A percentile compares a stretch with the other conserved stretches of the same genome.
phyloP scores from a whole-genome alignment of 2,797 vertebrate species.

The Sebastiscus albofasciatus region DNA sequence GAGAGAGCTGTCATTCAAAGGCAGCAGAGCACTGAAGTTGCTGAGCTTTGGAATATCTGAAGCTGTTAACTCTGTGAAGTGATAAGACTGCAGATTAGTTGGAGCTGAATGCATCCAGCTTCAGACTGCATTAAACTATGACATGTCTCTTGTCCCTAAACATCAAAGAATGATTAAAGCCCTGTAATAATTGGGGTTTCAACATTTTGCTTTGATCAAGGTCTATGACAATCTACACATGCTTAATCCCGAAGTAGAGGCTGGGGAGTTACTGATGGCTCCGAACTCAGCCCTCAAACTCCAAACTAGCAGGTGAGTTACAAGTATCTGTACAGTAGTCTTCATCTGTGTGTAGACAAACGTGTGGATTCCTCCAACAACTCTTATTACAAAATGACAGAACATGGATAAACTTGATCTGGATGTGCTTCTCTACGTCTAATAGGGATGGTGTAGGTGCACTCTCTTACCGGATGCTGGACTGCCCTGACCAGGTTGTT shows the following conservation, averaged over 20 bases:
- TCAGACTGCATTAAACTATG: conserved; percentile 63
- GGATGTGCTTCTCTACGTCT: not conserved
- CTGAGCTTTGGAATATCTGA: conserved; percentile 41
- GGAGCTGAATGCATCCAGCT: conserved; percentile 46
- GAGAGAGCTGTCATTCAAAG: conserved; percentile 15
- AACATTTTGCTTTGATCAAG: conserved; percentile 77
- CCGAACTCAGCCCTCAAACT: conserved; percentile 93
- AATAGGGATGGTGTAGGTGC: conserved; percentile 87
- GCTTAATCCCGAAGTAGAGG: conserved; percentile 85
- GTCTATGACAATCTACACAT: conserved; percentile 93
- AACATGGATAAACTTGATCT: not conserved
- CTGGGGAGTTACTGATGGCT: conserved; percentile 91
- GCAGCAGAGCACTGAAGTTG: conserved; percentile 30
- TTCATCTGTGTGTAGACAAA: not conserved
- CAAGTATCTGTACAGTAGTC: not conserved
- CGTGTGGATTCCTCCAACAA: not conserved
- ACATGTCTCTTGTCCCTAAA: conserved; percentile 49
- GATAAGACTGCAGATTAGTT: conserved; percentile 67
- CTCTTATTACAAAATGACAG: not conserved
- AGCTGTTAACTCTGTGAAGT: conserved; percentile 45
- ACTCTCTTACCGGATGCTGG: conserved; percentile 88
- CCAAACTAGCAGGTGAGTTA: conserved; percentile 90
- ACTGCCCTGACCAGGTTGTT: conserved; percentile 82
- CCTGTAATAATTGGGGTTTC: conserved; percentile 48
- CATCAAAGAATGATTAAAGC: conserved; percentile 58